Evolutionary conservation across 2,888 invertebrate species (phyloP).

Genomic region (Lepidonotus clava): DNA sequence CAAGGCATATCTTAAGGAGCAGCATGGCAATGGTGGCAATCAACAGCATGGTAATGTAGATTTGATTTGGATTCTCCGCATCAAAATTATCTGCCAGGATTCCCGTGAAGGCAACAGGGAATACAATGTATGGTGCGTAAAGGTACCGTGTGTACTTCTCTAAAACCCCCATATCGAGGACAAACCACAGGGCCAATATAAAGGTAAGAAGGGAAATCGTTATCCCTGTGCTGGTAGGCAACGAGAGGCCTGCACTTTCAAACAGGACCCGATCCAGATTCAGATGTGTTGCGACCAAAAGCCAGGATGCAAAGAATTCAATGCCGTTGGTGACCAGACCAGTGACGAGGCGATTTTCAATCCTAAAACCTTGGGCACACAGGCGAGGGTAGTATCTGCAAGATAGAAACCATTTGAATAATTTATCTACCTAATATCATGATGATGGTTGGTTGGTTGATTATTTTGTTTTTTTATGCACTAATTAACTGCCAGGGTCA

Average conservation of each 20-base stretch:
- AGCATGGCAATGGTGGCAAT: not conserved
- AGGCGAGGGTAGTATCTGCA: too few species aligned
- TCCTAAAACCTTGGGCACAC: not conserved
- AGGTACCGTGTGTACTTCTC: constrained; percentile 73
- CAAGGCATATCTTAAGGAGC: not conserved
- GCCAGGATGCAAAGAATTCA: constrained; percentile 72
- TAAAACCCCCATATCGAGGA: constrained; percentile 69
- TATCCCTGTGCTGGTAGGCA: constrained; percentile 65
- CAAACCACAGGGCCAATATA: constrained; percentile 66
- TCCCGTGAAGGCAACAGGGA: constrained; percentile 71
- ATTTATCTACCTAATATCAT: too few species aligned
- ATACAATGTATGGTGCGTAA: constrained; percentile 72
- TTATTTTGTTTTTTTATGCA: too few species aligned
- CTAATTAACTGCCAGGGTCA: too few species aligned
- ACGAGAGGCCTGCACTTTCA: constrained; percentile 62
- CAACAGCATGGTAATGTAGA: constrained; percentile 58
- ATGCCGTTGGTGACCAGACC: constrained; percentile 71
- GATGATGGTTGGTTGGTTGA: too few species aligned
- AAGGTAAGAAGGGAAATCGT: constrained; percentile 66
- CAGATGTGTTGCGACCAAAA: constrained; percentile 70
- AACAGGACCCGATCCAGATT: constrained; percentile 70
- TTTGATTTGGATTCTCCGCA: constrained; percentile 65
- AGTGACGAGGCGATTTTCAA: not conserved
- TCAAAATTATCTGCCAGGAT: constrained; percentile 68
- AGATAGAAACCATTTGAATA: too few species aligned